Evolutionary conservation across 1,140 invertebrate genomes (phyloP).

Genomic region (Drosophila gunungcola): DNA sequence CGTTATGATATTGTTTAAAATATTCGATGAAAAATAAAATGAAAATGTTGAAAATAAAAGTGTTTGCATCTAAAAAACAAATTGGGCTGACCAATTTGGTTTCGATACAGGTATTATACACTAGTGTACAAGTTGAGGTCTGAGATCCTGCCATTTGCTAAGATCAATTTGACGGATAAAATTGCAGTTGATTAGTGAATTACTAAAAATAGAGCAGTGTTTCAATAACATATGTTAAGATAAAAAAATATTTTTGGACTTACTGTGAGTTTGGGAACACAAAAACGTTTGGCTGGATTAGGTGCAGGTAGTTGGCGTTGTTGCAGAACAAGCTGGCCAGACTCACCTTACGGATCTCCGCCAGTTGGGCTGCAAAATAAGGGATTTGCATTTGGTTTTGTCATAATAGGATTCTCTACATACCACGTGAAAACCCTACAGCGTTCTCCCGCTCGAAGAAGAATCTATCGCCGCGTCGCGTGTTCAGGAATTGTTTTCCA

Average conservation of each 20-base stretch:
- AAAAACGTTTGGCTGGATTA: conserved; percentile 90
- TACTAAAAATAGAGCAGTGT: conserved; percentile 56
- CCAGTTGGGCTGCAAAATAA: conserved; percentile 89
- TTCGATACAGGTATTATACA: neutral
- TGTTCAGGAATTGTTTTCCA: conserved; percentile 93
- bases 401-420: conserved; percentile 42
- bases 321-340: conserved; percentile 94
- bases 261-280: conserved; percentile 82
- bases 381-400: neutral
- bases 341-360: conserved; percentile 92
- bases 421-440: conserved; percentile 90
- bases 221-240: neutral
- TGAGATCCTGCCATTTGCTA: conserved; percentile 86
- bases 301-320: conserved; percentile 90
- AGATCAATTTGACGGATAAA: conserved; percentile 88
- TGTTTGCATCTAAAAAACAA: conserved; percentile 9
- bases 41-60: conserved; percentile 1
- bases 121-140: conserved; percentile 43
- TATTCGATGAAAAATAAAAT: neutral
- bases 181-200: conserved; percentile 87
- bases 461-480: conserved; percentile 92
- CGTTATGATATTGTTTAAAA: neutral
- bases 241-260: conserved; percentile 3
- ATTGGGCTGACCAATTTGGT: conserved; percentile 16
- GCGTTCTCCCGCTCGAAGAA: conserved; percentile 91